Percentiles rank a stretch among this genome's conserved stretches.
Conservation (phyloP, 2,113 vertebrate genomes). For the Helogale parvula region DNA sequence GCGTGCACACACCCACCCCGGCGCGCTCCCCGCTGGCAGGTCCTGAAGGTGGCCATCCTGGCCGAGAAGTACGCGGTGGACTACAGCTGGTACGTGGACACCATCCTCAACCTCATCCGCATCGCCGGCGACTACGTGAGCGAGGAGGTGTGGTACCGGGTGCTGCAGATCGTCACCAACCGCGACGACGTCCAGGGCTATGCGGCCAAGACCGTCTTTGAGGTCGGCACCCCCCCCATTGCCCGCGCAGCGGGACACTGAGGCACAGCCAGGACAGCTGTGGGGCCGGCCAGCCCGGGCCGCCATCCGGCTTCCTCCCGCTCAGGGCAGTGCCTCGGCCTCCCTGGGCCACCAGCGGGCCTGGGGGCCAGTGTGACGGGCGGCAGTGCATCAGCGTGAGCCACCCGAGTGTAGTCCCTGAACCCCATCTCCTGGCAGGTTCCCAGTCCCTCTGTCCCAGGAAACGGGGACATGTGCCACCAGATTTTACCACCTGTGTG, state of each 20-base stretch:
- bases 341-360: background rate
- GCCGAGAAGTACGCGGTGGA: slow-evolving; percentile 96
- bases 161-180: slow-evolving; percentile 97
- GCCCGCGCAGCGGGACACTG: accelerated
- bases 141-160: slow-evolving; percentile 96
- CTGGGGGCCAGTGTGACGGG: background rate
- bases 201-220: slow-evolving; percentile 95
- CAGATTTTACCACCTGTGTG: background rate
- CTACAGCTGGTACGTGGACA: slow-evolving; percentile 97
- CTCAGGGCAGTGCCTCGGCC: no score
- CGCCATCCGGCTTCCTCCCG: background rate
- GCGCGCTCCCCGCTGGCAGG: slow-evolving; percentile 76
- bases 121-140: slow-evolving; percentile 96
- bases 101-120: slow-evolving; percentile 95
- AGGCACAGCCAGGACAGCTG: background rate
- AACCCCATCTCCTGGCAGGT: accelerated
- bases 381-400: no score
- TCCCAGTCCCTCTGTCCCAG: background rate
- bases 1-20: accelerated
- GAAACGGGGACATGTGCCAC: accelerated
- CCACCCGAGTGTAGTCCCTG: accelerated
- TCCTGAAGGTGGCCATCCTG: slow-evolving; percentile 95
- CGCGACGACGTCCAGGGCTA: slow-evolving; percentile 95
- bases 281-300: accelerated
- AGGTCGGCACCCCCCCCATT: slow-evolving; percentile 84